Evolutionary conservation across 2,113 vertebrate species (phyloP).

Genomic region (Castor canadensis): DNA sequence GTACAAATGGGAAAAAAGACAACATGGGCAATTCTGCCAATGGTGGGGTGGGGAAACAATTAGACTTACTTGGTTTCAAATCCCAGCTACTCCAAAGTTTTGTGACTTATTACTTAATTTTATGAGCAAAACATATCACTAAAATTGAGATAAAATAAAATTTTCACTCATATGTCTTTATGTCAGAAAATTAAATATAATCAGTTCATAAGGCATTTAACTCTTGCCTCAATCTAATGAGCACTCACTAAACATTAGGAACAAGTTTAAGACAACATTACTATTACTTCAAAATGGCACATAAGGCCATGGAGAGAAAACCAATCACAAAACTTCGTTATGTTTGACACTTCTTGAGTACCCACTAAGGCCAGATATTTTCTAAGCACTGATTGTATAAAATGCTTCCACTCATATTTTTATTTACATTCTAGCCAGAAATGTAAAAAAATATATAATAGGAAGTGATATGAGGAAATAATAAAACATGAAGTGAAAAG

Average conservation of each 20-base stretch:
- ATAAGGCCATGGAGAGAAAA: not conserved
- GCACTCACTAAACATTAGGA: not conserved
- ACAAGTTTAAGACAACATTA: not conserved
- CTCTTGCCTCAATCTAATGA: not conserved
- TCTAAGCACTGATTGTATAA: not conserved
- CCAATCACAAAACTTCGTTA: not conserved
- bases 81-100: not conserved
- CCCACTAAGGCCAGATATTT: not conserved
- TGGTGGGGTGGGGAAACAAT: not conserved
- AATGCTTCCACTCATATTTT: not conserved
- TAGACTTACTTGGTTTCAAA: not conserved
- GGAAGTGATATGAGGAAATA: not conserved
- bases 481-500: not conserved
- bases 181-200: not conserved
- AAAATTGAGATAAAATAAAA: not conserved
- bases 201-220: not conserved
- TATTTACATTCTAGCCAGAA: not conserved
- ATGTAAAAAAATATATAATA: not conserved
- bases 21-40: accelerated
- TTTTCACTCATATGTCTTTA: not conserved
- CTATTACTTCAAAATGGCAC: not conserved
- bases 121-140: not conserved
- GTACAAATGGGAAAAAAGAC: no score
- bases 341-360: not conserved
- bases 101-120: not conserved